phyloP scores from a whole-genome alignment of 2,888 invertebrate genomes.

The Marasmarcha lunaedactyla region DNA sequence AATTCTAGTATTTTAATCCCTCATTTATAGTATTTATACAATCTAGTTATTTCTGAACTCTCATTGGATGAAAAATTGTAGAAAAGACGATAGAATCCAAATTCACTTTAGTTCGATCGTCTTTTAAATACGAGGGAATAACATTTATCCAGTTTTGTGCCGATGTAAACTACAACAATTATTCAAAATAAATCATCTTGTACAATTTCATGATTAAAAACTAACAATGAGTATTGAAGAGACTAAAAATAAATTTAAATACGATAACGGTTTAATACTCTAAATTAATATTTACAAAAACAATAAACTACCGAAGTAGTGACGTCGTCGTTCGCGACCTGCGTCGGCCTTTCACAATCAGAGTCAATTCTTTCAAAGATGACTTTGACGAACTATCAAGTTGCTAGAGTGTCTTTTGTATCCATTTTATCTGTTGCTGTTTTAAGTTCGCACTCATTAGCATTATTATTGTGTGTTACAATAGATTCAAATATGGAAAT shows the following conservation, averaged over 20 bases:
- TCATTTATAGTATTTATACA: too few species aligned
- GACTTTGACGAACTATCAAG: conserved; percentile 34
- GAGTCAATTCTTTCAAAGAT: conserved; percentile 29
- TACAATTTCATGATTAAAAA: not conserved
- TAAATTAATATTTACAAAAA: conserved; percentile 44
- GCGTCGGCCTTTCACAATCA: conserved; percentile 17
- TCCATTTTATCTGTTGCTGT: conserved; percentile 31
- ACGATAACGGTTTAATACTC: conserved; percentile 25
- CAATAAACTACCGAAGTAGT: conserved; percentile 8
- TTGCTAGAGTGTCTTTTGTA: conserved; percentile 49
- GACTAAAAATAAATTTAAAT: conserved; percentile 25
- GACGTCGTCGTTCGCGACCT: conserved; percentile 1
- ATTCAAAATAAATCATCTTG: too few species aligned
- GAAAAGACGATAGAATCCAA: too few species aligned
- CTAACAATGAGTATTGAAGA: conserved; percentile 50
- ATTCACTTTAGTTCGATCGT: too few species aligned
- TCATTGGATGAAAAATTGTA: too few species aligned
- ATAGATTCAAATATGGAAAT: conserved; percentile 85
- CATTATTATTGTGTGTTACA: conserved; percentile 35
- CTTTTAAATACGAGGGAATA: too few species aligned
- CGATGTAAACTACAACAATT: too few species aligned
- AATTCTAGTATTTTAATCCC: too few species aligned
- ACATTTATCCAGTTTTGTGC: too few species aligned
- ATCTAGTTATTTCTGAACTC: too few species aligned
- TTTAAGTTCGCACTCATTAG: conserved; percentile 39